These are phyloP conservation scores for Epicauta chinensis DNA, from an alignment of 1,140 invertebrate genomes.

Conservation along the genomic window DNA sequence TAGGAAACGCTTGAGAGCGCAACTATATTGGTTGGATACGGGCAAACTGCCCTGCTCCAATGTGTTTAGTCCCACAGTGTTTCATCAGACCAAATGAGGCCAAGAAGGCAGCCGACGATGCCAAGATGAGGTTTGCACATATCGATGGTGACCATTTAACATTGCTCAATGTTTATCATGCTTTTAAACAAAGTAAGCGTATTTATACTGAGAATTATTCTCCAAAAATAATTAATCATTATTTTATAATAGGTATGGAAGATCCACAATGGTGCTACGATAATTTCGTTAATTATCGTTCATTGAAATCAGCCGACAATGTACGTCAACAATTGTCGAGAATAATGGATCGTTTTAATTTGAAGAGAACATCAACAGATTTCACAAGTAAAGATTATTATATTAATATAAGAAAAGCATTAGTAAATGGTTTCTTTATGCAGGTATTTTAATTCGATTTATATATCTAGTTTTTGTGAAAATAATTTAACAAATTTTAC, in stretches of 20 bases:
- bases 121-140: slow-evolving; percentile 98
- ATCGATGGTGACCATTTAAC: slow-evolving; percentile 99
- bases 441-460: slow-evolving; percentile 70
- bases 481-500: slow-evolving; percentile 4
- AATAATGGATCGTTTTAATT: slow-evolving; percentile 77
- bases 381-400: slow-evolving; percentile 99
- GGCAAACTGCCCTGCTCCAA: slow-evolving; percentile 46
- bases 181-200: slow-evolving; percentile 97
- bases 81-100: slow-evolving; percentile 98
- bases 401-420: slow-evolving; percentile 95
- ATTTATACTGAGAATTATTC: not conserved
- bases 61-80: slow-evolving; percentile 95
- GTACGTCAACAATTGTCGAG: slow-evolving; percentile 59
- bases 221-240: not conserved
- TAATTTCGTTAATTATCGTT: slow-evolving; percentile 98
- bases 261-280: slow-evolving; percentile 99
- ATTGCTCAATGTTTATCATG: slow-evolving; percentile 92
- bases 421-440: slow-evolving; percentile 99
- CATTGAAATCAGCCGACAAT: slow-evolving; percentile 79
- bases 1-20: slow-evolving; percentile 45
- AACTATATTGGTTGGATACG: slow-evolving; percentile 54
- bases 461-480: slow-evolving; percentile 1
- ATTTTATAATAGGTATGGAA: slow-evolving; percentile 54
- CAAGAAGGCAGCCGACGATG: slow-evolving; percentile 98
- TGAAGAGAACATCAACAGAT: slow-evolving; percentile 94